Evolutionary conservation across 2,888 invertebrate species (phyloP).

Genomic region (Aleiodes alternator): DNA sequence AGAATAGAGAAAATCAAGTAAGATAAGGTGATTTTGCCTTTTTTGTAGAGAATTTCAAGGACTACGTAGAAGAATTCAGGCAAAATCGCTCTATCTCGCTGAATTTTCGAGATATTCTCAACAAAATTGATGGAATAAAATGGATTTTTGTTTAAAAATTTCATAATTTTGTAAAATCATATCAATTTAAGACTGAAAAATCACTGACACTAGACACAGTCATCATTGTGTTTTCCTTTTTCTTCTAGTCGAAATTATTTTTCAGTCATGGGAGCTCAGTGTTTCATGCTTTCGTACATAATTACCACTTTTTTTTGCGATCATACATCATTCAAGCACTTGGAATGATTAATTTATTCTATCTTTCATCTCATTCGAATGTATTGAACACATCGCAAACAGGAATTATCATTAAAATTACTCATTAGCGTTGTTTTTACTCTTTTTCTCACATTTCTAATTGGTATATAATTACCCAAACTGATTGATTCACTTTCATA

Average conservation of each 20-base stretch:
- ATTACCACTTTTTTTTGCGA: slow-evolving; percentile 44
- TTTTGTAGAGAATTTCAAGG: too few species aligned
- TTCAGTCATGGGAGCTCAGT: slow-evolving; percentile 1
- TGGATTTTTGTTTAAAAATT: too few species aligned
- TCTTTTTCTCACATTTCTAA: slow-evolving; percentile 14
- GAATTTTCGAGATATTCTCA: too few species aligned
- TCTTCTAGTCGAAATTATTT: background rate
- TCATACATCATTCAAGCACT: slow-evolving; percentile 63
- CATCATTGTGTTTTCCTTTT: background rate
- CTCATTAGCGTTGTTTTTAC: slow-evolving; percentile 13
- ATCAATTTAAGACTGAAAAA: slow-evolving; percentile 2
- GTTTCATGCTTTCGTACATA: slow-evolving; percentile 15
- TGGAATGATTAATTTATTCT: slow-evolving; percentile 47
- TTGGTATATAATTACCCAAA: background rate
- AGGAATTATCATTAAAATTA: slow-evolving; percentile 58
- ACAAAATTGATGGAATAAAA: too few species aligned
- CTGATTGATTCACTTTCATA: too few species aligned
- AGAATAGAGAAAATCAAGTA: too few species aligned
- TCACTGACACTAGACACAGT: background rate
- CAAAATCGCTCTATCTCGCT: too few species aligned
- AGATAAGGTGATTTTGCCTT: too few species aligned
- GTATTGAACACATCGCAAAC: slow-evolving; percentile 70
- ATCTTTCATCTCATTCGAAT: slow-evolving; percentile 57
- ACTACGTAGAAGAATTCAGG: too few species aligned
- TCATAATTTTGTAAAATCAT: background rate